Conservation (phyloP, 2,888 invertebrate genomes). For the Cataglyphis rosenhaueri region DNA sequence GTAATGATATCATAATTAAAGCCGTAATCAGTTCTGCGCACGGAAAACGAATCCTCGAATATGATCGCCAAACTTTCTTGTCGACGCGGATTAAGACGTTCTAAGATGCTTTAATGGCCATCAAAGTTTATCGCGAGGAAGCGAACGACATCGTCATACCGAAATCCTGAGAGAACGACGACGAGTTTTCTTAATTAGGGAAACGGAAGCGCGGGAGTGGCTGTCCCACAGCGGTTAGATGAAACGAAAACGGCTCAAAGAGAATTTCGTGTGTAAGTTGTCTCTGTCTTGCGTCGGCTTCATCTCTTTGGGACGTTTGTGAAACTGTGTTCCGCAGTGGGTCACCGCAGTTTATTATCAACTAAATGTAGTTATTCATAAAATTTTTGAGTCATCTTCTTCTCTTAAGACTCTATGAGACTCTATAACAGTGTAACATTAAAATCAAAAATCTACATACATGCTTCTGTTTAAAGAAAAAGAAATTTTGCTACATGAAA, state of each 20-base stretch:
- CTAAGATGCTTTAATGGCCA: constrained; percentile 47
- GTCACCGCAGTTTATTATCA: constrained; percentile 28
- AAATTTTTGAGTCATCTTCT: background rate
- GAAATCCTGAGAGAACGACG: constrained; percentile 56
- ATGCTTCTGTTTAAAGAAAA: background rate
- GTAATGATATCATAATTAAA: constrained; percentile 33
- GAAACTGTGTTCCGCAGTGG: constrained; percentile 12
- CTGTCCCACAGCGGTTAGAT: constrained; percentile 32
- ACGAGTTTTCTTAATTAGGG: constrained; percentile 71
- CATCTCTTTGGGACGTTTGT: constrained; percentile 4
- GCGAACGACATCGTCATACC: constrained; percentile 45
- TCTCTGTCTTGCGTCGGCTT: background rate
- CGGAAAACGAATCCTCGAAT: constrained; percentile 37
- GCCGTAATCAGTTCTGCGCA: constrained; percentile 22
- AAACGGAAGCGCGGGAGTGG: constrained; percentile 46
- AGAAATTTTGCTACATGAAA: background rate
- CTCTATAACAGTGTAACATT: background rate
- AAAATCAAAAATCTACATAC: background rate
- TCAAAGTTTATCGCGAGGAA: constrained; percentile 43
- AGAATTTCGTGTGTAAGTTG: constrained; percentile 42
- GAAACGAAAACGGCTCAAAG: constrained; percentile 44
- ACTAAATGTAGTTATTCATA: background rate
- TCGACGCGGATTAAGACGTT: constrained; percentile 40
- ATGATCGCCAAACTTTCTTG: constrained; percentile 55
- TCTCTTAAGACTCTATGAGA: background rate